Percentiles rank a stretch among this genome's conserved stretches.
These are phyloP conservation scores for Venustoraphidia nigricollis DNA, from an alignment of 2,888 invertebrate species.

Conservation along the genomic window DNA sequence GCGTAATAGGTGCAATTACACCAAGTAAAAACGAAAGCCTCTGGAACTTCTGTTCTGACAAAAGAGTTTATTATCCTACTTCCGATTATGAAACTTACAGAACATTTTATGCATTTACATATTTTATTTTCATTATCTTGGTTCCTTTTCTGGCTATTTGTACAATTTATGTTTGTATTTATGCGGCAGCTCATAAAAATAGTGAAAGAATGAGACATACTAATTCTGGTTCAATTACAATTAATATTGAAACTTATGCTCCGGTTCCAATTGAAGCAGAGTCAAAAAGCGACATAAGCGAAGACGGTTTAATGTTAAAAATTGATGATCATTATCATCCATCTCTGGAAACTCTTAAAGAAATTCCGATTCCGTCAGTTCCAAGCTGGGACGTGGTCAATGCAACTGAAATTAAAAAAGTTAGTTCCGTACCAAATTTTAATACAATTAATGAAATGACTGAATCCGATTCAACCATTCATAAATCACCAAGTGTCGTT, in stretches of 20 bases:
- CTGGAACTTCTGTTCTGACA: conserved; percentile 26
- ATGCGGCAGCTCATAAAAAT: conserved; percentile 59
- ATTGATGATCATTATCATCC: conserved; percentile 3
- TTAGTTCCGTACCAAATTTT: not conserved
- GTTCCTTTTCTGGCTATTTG: conserved; percentile 45
- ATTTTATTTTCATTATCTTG: conserved; percentile 31
- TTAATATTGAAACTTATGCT: conserved; percentile 29
- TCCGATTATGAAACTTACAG: conserved; percentile 23
- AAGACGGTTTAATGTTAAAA: conserved; percentile 3
- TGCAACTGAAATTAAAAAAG: conserved; percentile 6
- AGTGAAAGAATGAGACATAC: conserved; percentile 39
- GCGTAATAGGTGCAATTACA: conserved; percentile 29
- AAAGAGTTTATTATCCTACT: conserved; percentile 9
- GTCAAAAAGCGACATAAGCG: conserved; percentile 2
- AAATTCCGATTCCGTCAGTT: not conserved
- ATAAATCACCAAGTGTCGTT: not conserved
- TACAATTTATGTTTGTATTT: conserved; percentile 60
- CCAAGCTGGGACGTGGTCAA: not conserved
- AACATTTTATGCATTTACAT: conserved; percentile 28
- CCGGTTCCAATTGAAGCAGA: conserved; percentile 23
- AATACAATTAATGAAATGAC: not conserved
- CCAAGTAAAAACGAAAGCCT: conserved; percentile 26
- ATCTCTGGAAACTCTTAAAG: conserved; percentile 4
- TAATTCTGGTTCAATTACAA: conserved; percentile 31
- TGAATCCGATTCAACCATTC: not conserved